A percentile compares a stretch with the other conserved stretches of the same genome.
Evolutionary conservation across 2,113 vertebrate species (phyloP).

Genomic region (Xenopus laevis): DNA sequence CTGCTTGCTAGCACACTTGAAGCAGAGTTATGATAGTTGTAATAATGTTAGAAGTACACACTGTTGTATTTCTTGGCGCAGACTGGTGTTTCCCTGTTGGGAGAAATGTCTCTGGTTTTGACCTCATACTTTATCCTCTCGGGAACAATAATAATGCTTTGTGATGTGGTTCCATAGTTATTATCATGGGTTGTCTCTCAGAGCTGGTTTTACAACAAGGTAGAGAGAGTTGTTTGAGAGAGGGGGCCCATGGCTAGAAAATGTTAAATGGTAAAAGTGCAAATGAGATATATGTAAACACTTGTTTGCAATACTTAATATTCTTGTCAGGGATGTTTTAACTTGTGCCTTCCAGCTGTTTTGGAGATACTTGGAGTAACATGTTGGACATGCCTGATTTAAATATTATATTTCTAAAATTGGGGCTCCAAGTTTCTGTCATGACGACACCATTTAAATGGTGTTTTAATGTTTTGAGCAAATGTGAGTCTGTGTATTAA

Average conservation of each 20-base stretch:
- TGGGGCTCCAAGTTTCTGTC: no score
- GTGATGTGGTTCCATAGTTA: constrained; percentile 21
- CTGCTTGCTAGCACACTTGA: constrained; percentile 19
- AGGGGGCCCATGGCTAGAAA: no score
- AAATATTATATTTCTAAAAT: no score
- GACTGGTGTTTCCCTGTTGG: constrained; percentile 9
- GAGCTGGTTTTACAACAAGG: not conserved
- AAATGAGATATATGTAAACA: no score
- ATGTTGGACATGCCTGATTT: no score
- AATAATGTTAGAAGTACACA: constrained; percentile 32
- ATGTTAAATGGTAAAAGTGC: no score
- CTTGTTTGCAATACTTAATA: no score
- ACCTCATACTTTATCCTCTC: constrained; percentile 14
- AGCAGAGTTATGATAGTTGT: constrained; percentile 17
- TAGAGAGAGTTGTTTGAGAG: no score
- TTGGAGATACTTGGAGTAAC: no score
- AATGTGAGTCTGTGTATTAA: constrained; percentile 43
- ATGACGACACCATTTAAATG: no score
- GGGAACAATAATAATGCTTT: constrained; percentile 20
- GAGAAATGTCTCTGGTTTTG: constrained; percentile 19
- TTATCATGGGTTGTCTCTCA: constrained; percentile 7
- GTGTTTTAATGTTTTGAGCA: constrained; percentile 26
- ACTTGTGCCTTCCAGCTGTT: no score
- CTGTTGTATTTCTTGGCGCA: constrained; percentile 31
- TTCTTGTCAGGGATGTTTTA: no score